phyloP scores from a whole-genome alignment of 2,113 vertebrate genomes.

The Poicephalus gulielmi region DNA sequence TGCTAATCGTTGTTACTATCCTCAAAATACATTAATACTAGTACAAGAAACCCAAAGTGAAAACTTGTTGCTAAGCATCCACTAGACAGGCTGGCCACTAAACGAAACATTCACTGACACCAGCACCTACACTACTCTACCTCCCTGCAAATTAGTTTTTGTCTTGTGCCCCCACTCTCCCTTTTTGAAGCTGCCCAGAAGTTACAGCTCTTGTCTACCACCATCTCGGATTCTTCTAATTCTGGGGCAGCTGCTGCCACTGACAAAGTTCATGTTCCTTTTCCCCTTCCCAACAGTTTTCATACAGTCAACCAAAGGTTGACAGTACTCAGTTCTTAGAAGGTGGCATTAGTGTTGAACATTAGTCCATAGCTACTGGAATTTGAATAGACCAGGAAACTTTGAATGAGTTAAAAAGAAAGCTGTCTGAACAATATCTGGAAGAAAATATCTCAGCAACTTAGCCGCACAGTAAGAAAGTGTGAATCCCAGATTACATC shows the following conservation, averaged over 20 bases:
- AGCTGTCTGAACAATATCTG: neutral
- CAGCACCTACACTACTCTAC: neutral
- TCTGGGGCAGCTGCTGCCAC: neutral
- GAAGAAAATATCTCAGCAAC: neutral
- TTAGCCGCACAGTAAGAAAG: neutral
- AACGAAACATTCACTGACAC: neutral
- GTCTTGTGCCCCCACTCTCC: neutral
- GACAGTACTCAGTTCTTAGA: neutral
- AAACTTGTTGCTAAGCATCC: neutral
- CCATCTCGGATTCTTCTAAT: neutral
- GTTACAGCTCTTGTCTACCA: neutral
- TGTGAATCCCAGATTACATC: neutral
- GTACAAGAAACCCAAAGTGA: neutral
- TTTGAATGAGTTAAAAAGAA: neutral
- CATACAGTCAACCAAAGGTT: neutral
- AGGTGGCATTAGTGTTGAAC: neutral
- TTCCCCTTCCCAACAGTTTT: neutral
- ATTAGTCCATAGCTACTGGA: neutral
- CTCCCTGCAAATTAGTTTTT: neutral
- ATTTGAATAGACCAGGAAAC: neutral
- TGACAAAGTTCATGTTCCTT: neutral
- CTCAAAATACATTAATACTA: neutral
- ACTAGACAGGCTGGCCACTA: neutral
- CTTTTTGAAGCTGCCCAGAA: neutral
- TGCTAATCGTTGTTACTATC: neutral